Conservation (phyloP, 2,797 vertebrate species). For the Pangasius sanitwongsei region DNA sequence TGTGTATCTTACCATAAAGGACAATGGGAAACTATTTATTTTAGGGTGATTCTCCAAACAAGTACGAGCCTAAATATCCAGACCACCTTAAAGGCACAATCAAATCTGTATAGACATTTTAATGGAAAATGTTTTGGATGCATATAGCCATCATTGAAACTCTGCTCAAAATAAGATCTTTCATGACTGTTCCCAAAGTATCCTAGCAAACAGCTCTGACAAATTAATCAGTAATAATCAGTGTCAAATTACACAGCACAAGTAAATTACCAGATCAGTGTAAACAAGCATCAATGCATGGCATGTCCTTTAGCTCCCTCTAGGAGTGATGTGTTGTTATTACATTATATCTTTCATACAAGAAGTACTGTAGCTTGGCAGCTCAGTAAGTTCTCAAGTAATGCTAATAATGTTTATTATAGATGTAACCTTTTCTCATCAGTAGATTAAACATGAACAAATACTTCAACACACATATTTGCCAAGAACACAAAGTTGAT, state of each 20-base stretch:
- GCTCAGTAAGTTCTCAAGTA: not conserved
- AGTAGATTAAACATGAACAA: not conserved
- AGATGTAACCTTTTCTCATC: not conserved
- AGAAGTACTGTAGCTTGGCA: too few relatives aligned
- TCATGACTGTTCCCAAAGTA: not conserved
- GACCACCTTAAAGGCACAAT: not conserved
- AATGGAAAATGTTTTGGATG: not conserved
- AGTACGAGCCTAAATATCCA: not conserved
- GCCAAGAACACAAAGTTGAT: not conserved
- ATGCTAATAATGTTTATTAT: not conserved
- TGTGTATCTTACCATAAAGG: not conserved
- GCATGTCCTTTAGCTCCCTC: constrained; percentile 61
- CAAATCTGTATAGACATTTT: not conserved
- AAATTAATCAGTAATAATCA: not conserved
- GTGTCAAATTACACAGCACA: not conserved
- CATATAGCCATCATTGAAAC: not conserved
- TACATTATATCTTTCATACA: constrained; percentile 12
- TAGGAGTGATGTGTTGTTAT: constrained; percentile 43
- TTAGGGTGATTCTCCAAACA: not conserved
- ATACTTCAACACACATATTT: constrained; percentile 11
- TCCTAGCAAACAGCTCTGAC: not conserved
- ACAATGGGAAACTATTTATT: not conserved
- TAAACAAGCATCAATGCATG: not conserved
- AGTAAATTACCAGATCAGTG: not conserved
- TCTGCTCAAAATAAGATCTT: not conserved